Evolutionary conservation across 1,140 invertebrate genomes (phyloP), one percentile per base, ranked within the genome.

Genomic region (Leptonema lineaticorne): DNA sequence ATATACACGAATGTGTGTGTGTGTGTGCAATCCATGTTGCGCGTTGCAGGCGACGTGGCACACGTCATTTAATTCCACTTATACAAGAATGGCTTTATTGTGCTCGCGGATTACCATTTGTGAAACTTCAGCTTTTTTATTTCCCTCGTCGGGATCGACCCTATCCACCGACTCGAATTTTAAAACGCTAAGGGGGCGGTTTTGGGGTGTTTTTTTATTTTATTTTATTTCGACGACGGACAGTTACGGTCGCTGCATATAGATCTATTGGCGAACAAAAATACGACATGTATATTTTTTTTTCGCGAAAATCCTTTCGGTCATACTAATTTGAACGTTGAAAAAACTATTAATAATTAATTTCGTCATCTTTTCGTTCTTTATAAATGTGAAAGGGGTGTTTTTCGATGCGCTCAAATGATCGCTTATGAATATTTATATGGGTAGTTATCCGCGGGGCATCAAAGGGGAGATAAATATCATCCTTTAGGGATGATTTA

Each of bases 1-100:
- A n/a, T n/a, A n/a, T n/a, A n/a, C n/a, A n/a, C n/a, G n/a, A n/a
- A n/a, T n/a, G n/a, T n/a, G n/a, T n/a, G n/a, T n/a, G n/a, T n/a
- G n/a, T n/a, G n/a, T n/a, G n/a, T n/a, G n/a, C n/a, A n/a, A n/a
- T n/a, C n/a, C n/a, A n/a, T n/a, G n/a, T n/a, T n/a, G n/a, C 18
- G 22, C 22, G 50, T 22, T 53, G 50, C 50, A 53, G 16, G 46
- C 16, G 50, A 22, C 22, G 18, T 18, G 62, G 62, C 62, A 64
- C 62, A 64, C 62, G 62, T 64, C 62, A 64, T 64, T 64, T 64
- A 64, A 64, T 64, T 50, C 62, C 62, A 64, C 62, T 64, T 64
- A 64, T 64, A 64, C 62, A 64, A 64, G 62, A 64, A 64, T 64
- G 62, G 62, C 62, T 64, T 64, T 64, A 64, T 64, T 64, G 62